These are phyloP conservation scores for Unio pictorum DNA, from an alignment of 2,888 invertebrate species.

Conservation along the genomic window DNA sequence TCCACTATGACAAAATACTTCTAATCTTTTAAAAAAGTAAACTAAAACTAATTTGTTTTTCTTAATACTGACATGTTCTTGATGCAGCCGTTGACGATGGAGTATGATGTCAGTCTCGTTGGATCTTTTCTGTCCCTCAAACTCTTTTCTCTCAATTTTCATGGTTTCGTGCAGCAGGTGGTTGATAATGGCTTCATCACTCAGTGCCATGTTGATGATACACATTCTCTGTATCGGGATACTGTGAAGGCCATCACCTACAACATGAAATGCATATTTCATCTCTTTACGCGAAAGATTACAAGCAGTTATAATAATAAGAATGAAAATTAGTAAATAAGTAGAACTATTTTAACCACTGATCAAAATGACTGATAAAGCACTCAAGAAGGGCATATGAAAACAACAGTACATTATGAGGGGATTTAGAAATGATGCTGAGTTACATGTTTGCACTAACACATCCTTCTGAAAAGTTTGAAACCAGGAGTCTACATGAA, in stretches of 20 bases:
- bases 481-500: too few relatives aligned
- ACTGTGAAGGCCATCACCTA: constrained; percentile 62
- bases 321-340: neutral
- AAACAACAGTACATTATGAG: too few relatives aligned
- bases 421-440: too few relatives aligned
- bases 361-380: neutral
- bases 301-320: neutral
- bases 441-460: too few relatives aligned
- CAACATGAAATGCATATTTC: neutral
- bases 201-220: constrained; percentile 64
- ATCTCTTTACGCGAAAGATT: neutral
- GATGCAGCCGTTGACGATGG: constrained; percentile 60
- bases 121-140: constrained; percentile 66
- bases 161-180: constrained; percentile 64
- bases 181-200: constrained; percentile 68
- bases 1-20: neutral
- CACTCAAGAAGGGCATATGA: too few relatives aligned
- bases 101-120: constrained; percentile 67
- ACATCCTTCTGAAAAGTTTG: too few relatives aligned
- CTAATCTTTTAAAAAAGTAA: too few relatives aligned
- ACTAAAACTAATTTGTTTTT: neutral
- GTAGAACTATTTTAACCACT: neutral
- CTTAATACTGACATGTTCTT: constrained; percentile 61
- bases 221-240: constrained; percentile 62
- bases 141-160: constrained; percentile 66